These are phyloP conservation scores for Pterobdella sp. DNA, from an alignment of 2,888 invertebrate species.

Conservation along the genomic window DNA sequence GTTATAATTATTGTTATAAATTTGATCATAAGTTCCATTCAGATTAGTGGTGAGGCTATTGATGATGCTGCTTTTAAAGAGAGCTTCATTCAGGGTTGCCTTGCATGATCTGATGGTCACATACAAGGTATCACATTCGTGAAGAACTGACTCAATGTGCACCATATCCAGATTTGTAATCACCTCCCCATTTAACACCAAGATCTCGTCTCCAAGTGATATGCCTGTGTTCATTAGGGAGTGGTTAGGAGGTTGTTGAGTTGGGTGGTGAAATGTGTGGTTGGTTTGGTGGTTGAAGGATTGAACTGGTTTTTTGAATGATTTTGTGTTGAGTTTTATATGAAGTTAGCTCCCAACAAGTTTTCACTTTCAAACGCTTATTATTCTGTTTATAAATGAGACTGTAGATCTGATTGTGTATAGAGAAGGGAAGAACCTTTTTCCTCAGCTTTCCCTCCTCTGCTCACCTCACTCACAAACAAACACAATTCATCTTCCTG, in stretches of 20 bases:
- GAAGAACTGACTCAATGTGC: conserved; percentile 91
- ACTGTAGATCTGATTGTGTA: no score
- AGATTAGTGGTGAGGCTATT: conserved; percentile 47
- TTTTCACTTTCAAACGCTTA: no score
- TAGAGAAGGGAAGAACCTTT: no score
- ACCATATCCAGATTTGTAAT: conserved; percentile 98
- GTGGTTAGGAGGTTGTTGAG: neutral
- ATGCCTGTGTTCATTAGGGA: conserved; percentile 74
- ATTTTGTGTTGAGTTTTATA: no score
- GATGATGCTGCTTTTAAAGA: neutral
- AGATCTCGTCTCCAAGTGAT: conserved; percentile 93
- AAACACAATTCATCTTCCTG: conserved; percentile 92
- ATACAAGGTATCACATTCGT: conserved; percentile 83
- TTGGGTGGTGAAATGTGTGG: neutral
- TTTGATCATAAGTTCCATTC: neutral
- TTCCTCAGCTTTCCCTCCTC: conserved; percentile 88
- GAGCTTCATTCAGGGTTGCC: conserved; percentile 59
- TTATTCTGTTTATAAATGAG: no score
- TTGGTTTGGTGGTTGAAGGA: neutral
- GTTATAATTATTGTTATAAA: neutral
- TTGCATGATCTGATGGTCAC: conserved; percentile 87
- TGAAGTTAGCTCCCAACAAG: no score
- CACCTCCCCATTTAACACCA: conserved; percentile 95
- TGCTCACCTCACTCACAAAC: conserved; percentile 89
- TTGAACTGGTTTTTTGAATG: neutral